Percentiles rank a stretch among this genome's conserved stretches.
These are phyloP conservation scores for Carterocephalus palaemon DNA, from an alignment of 2,888 invertebrate species.

Conservation along the genomic window DNA sequence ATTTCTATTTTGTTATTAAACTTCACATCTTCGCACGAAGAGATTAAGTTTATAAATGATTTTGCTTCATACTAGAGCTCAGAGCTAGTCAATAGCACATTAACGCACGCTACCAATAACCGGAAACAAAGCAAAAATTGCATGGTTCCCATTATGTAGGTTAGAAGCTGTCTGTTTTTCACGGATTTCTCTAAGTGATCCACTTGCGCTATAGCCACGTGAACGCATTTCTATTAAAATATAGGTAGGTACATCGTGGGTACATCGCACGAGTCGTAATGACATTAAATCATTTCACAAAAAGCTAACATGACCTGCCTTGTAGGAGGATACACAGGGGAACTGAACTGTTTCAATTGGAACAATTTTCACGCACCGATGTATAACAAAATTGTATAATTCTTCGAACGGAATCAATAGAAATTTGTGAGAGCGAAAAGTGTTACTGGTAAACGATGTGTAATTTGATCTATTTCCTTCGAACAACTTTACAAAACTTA, in stretches of 20 bases:
- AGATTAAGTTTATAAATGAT: no score
- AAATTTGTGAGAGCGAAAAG: background rate
- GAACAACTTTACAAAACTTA: no score
- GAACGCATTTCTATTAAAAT: constrained; percentile 22
- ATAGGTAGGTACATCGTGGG: no score
- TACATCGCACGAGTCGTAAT: no score
- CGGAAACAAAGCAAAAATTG: constrained; percentile 19
- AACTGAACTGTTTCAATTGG: constrained; percentile 52
- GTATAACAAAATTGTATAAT: constrained; percentile 26
- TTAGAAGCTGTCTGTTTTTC: constrained; percentile 12
- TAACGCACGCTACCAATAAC: background rate
- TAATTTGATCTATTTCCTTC: no score
- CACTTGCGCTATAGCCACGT: constrained; percentile 19
- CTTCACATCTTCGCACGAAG: no score
- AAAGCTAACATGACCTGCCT: background rate
- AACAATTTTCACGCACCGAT: constrained; percentile 54
- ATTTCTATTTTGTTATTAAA: no score
- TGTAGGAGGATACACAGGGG: constrained; percentile 6
- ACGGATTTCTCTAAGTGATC: constrained; percentile 22
- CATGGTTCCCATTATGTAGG: constrained; percentile 13
- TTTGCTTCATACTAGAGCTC: no score
- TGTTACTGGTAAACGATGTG: no score
- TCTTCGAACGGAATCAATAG: constrained; percentile 10
- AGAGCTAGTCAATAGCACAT: no score
- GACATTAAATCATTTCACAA: constrained; percentile 7